Evolutionary conservation across 2,797 vertebrate species (phyloP).

Genomic region (Microctenopoma steveboyesi): DNA sequence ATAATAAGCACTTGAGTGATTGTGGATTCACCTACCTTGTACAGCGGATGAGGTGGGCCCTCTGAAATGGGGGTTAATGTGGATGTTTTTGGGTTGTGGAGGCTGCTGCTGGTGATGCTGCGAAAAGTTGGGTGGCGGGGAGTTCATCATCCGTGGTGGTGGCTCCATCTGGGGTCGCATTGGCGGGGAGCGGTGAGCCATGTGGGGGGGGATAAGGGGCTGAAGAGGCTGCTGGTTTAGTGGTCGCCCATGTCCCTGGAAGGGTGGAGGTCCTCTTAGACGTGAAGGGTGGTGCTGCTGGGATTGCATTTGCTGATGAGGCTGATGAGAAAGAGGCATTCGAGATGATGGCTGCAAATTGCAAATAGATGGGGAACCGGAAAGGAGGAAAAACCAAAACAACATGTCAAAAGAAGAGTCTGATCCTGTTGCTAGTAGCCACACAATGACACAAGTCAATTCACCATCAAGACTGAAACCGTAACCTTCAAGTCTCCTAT

Average conservation of each 20-base stretch:
- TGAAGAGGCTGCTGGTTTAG: conserved; percentile 86
- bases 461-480: conserved; percentile 20
- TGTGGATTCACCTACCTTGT: conserved; percentile 84
- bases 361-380: conserved; percentile 42
- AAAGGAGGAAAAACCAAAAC: conserved; percentile 54
- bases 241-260: conserved; percentile 77
- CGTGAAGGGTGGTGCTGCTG: conserved; percentile 80
- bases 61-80: conserved; percentile 99
- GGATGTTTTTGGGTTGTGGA: conserved; percentile 96
- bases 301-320: conserved; percentile 75
- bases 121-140: conserved; percentile 85
- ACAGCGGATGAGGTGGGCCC: conserved; percentile 90
- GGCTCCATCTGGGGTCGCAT: conserved; percentile 89
- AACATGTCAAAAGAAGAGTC: conserved; percentile 59
- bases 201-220: conserved; percentile 90
- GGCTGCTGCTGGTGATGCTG: conserved; percentile 82
- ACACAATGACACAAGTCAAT: conserved; percentile 46
- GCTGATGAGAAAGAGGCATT: conserved; percentile 76
- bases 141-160: conserved; percentile 85
- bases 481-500: background rate
- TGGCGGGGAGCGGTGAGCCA: conserved; percentile 88
- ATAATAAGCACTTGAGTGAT: background rate
- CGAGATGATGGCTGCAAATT: conserved; percentile 69
- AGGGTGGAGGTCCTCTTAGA: conserved; percentile 84
- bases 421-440: conserved; percentile 35